These are phyloP conservation scores for Lepus europaeus DNA, from an alignment of 2,113 vertebrate genomes.

Conservation along the genomic window DNA sequence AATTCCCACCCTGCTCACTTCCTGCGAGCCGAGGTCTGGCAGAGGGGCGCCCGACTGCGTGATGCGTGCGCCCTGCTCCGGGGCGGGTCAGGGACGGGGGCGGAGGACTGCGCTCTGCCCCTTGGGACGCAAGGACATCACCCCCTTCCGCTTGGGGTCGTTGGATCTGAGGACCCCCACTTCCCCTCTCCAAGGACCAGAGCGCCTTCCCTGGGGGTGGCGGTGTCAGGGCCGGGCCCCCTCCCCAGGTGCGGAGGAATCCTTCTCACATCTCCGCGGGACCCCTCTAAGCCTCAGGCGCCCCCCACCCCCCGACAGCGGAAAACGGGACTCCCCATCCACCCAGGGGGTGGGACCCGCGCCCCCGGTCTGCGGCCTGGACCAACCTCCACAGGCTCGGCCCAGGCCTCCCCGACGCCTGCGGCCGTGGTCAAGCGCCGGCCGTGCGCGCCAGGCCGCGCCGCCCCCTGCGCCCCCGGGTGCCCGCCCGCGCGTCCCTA, in stretches of 20 bases:
- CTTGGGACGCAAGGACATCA: slow-evolving; percentile 26
- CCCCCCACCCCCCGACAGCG: background rate
- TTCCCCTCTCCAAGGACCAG: background rate
- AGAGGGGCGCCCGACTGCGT: slow-evolving; percentile 51
- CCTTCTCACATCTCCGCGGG: slow-evolving; percentile 15
- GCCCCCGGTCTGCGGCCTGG: background rate
- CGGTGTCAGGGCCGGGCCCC: background rate
- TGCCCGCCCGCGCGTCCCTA: background rate
- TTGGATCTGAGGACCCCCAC: background rate
- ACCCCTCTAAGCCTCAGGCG: background rate
- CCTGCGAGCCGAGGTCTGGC: slow-evolving; percentile 41
- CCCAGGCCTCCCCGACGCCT: background rate
- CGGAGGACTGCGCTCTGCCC: background rate
- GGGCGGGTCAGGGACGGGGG: background rate
- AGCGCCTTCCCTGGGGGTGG: background rate
- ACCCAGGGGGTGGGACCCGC: slow-evolving; percentile 1
- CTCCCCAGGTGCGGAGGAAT: background rate
- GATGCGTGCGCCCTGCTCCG: slow-evolving; percentile 37
- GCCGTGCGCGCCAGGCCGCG: background rate
- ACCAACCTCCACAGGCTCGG: background rate
- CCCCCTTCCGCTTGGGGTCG: background rate
- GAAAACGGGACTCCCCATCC: background rate
- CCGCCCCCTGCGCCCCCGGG: background rate
- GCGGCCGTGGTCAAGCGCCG: background rate
- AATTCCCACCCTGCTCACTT: slow-evolving; percentile 40